Base-by-base conservation (phyloP, 2,888 invertebrate species). In the Bembecia ichneumoniformis region DNA sequence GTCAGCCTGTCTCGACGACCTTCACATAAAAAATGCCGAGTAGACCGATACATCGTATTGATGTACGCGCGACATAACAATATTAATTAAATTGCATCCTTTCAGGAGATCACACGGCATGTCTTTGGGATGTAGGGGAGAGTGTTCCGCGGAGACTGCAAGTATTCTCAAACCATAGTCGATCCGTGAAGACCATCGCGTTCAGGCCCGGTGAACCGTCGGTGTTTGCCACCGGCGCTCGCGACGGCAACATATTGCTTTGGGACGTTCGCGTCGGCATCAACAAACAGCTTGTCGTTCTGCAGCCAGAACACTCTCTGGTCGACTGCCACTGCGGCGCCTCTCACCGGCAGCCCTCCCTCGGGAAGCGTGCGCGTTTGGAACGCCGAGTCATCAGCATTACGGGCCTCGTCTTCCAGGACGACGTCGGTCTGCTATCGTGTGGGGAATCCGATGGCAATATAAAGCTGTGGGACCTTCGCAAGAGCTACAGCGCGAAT, bases 371-470 rank as follows among this genome's bases (percentile, higher is more conserved):
- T 11, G 79, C 87, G 0, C 83, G 88, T 1, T 58, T 80, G 7
- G 84, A 87, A 49, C 83, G 87, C 1, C 87, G 91, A 10, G 89
- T 91, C 1, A 91, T 91, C 75, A 93, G 93, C 71, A 94, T 97
- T 48, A 96, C 96, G 0, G 93, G 94, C 5, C 88, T 97, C 13
- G 91, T 91, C 1, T 97, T 96, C 78, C 95, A 94, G 77, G 92
- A 96, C 74, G 92, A 93, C 52, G 77, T 89, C 56, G 93, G 93
- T 3, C 82, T 97, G 1, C 88, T 96, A 45, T 96, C 96, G 0
- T 94, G 96, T 66, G 96, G 96, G 1, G 94, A 96, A 50, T 94
- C 94, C 44, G 96, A 96, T 77, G 95, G 96, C 0, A 82, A 91
- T 55, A 93, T 97, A 50, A 96, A 96, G 79, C 90, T 93, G 1